Evolutionary conservation across 1,140 invertebrate genomes (phyloP), one percentile per base, ranked within the genome.

Genomic region (Pseudomyrmex cubaensis): DNA sequence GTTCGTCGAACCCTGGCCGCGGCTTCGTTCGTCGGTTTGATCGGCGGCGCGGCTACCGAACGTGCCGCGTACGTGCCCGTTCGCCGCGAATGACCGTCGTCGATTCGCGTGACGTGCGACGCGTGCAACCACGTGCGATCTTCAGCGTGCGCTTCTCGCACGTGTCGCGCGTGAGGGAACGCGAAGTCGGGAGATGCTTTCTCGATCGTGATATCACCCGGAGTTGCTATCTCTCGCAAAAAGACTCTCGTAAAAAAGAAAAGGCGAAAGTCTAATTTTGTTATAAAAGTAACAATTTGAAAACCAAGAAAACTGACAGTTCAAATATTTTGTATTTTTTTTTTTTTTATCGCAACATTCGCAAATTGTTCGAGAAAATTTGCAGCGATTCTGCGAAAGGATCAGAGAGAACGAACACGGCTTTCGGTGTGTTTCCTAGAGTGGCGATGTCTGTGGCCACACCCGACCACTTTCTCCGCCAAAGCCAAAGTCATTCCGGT

Each of bases 381-480:
- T 50, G 50, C n/a, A 66, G 57, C 22, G 57, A 48, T 22, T 75
- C 48, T 44, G 44, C 50, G 17, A 22, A 46, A 75, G 17, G n/a
- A 35, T n/a, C 12, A 9, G 46, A 22, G 44, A 57, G 50, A 54
- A 7, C 50, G 56, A 77, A 35, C 35, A 17, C 54, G 72, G 59
- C 50, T 59, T 50, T 15, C 46, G 15, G 44, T 7, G 54, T 77
- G 35, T 76, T 73, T 77, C 62, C 57, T 46, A 52, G 57, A 77
- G 72, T 82, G 83, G 59, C 50, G 80, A 83, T 76, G 80, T 48
- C 50, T 64, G 35, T 35, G 61, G 70, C 88, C 88, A 89, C 88
- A 84, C 88, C 88, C 88, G 88, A 73, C 50, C 85, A 90, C 88
- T 90, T 90, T 90, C 88, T 90, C 88, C 88, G 72, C 73, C 77